Percentiles rank a stretch among this genome's conserved stretches.
Conservation (phyloP, 1,140 invertebrate genomes). For the Mactra quadrangularis region DNA sequence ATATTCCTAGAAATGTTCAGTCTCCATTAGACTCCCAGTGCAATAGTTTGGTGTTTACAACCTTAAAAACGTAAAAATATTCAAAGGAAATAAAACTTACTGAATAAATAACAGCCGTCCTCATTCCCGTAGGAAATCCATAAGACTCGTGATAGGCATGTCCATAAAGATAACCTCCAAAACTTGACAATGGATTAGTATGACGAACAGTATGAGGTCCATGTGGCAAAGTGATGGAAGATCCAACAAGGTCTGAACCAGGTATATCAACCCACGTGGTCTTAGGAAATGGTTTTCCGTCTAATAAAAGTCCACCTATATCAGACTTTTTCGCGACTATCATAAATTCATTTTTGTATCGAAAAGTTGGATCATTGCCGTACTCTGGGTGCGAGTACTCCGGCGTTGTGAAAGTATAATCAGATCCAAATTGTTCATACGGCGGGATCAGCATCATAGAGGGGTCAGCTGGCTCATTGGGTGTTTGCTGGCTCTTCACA, state of each 20-base stretch:
- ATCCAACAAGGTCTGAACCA: slow-evolving; percentile 55
- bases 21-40: no score
- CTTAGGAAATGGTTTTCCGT: slow-evolving; percentile 61
- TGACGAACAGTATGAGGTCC: slow-evolving; percentile 66
- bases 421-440: slow-evolving; percentile 61
- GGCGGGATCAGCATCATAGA: slow-evolving; percentile 67
- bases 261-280: slow-evolving; percentile 60
- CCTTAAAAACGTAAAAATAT: no score
- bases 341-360: slow-evolving; percentile 63
- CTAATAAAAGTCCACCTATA: slow-evolving; percentile 61
- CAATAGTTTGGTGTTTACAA: no score
- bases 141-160: slow-evolving; percentile 66
- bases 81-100: no score
- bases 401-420: slow-evolving; percentile 65
- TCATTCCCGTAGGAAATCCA: slow-evolving; percentile 69
- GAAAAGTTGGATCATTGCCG: slow-evolving; percentile 39
- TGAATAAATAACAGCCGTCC: slow-evolving; percentile 59
- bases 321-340: slow-evolving; percentile 62
- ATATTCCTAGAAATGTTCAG: no score
- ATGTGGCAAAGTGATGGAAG: slow-evolving; percentile 49
- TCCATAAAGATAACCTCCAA: slow-evolving; percentile 68
- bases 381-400: slow-evolving; percentile 60
- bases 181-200: slow-evolving; percentile 58
- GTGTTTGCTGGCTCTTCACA: slow-evolving; percentile 60
- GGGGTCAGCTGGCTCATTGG: slow-evolving; percentile 64